These are phyloP conservation scores for Bombus picipes DNA, from an alignment of 1,140 invertebrate genomes.

Conservation along the genomic window DNA sequence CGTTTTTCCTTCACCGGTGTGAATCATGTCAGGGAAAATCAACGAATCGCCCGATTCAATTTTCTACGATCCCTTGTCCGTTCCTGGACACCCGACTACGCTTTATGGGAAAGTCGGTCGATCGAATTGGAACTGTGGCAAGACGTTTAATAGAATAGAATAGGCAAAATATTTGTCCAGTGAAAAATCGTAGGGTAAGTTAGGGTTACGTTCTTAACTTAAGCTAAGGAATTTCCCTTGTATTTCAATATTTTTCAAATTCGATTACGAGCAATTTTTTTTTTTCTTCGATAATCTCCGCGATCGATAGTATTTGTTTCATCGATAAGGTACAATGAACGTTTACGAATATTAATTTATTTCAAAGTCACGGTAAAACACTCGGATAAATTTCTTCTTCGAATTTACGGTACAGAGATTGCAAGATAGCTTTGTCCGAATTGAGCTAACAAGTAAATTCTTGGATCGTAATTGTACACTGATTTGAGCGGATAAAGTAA, in stretches of 20 bases:
- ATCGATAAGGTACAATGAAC: too few species aligned
- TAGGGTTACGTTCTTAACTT: too few species aligned
- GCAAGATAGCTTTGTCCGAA: not conserved
- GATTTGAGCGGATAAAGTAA: not conserved
- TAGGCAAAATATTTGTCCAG: not conserved
- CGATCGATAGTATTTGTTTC: not conserved
- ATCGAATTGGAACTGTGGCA: not conserved
- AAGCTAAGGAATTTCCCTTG: too few species aligned
- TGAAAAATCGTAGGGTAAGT: too few species aligned
- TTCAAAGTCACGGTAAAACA: not conserved
- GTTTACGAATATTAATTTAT: too few species aligned
- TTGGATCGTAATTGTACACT: not conserved
- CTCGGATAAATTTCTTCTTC: not conserved
- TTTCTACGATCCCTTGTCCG: slow-evolving; percentile 2
- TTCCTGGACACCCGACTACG: not conserved
- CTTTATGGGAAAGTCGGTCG: not conserved
- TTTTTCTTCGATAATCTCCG: not conserved
- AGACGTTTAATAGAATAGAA: not conserved
- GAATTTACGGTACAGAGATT: not conserved
- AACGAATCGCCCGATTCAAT: slow-evolving; percentile 31
- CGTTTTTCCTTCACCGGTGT: slow-evolving; percentile 37
- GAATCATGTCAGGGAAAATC: slow-evolving; percentile 34
- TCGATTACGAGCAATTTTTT: not conserved
- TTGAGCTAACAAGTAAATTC: not conserved
- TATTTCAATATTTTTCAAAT: not conserved